Percentiles rank a stretch among this genome's conserved stretches.
These are phyloP conservation scores for Ptyas mucosa DNA, from an alignment of 2,113 vertebrate genomes.

Conservation along the genomic window DNA sequence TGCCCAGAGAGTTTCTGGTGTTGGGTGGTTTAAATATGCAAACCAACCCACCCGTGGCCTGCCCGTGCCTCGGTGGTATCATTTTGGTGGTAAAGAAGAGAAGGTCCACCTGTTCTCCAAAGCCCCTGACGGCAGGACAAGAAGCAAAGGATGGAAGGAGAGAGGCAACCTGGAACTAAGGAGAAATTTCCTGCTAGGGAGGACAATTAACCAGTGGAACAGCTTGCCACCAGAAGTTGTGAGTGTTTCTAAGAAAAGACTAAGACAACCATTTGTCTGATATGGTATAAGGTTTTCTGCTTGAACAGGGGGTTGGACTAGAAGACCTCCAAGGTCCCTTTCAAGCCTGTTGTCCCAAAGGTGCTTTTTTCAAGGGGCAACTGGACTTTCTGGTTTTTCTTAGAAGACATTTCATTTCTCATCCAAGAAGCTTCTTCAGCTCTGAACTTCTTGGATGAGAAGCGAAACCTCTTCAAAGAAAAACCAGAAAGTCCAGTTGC, in stretches of 20 bases:
- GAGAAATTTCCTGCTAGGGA: not conserved
- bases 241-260: not conserved
- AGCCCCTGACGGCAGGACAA: not conserved
- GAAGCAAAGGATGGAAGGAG: not conserved
- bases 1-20: not conserved
- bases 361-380: no score
- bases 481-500: no score
- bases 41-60: not conserved
- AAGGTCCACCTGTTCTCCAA: no score
- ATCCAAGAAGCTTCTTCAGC: no score
- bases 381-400: no score
- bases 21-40: not conserved
- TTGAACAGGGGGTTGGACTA: not conserved
- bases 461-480: no score
- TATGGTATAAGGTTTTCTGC: not conserved
- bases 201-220: not conserved
- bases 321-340: not conserved
- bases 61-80: not conserved
- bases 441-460: no score
- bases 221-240: not conserved
- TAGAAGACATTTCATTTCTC: no score
- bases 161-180: not conserved
- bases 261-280: not conserved
- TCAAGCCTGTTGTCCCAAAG: not conserved
- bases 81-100: not conserved